Conservation (phyloP, 2,888 invertebrate species). For the Esperia sulphurella region DNA sequence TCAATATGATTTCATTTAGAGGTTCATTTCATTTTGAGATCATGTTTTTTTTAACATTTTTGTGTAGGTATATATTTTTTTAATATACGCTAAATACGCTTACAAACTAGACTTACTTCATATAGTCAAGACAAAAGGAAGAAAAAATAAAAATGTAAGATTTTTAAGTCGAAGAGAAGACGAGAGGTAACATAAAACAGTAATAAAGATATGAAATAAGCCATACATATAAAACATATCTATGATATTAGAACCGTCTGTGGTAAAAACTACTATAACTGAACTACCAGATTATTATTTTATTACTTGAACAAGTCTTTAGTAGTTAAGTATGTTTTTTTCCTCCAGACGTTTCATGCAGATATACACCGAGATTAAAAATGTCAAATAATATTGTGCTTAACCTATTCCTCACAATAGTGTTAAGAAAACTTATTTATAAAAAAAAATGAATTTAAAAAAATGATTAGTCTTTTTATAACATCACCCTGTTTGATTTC, state of each 20-base stretch:
- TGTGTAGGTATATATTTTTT: background rate
- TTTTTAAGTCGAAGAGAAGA: background rate
- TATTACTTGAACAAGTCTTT: no score
- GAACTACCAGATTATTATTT: no score
- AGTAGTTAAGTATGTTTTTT: no score
- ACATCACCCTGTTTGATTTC: slow-evolving; percentile 5
- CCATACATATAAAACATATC: background rate
- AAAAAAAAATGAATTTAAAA: background rate
- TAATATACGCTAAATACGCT: slow-evolving; percentile 6
- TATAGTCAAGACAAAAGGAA: background rate
- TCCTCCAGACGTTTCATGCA: background rate
- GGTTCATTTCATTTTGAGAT: slow-evolving; percentile 11
- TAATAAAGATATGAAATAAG: slow-evolving; percentile 1
- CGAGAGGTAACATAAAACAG: background rate
- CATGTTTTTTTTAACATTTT: slow-evolving; percentile 7
- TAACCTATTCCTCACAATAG: slow-evolving; percentile 6
- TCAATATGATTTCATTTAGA: slow-evolving; percentile 6
- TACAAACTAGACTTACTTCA: slow-evolving; percentile 8
- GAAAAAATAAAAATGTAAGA: background rate
- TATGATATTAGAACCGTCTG: background rate
- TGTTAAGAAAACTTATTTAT: slow-evolving; percentile 4
- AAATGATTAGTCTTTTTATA: slow-evolving; percentile 2
- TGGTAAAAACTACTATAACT: background rate
- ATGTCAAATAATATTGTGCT: slow-evolving; percentile 4
- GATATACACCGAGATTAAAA: background rate